Base-by-base conservation (phyloP, 2,113 vertebrate species). In the Amazona vittata region DNA sequence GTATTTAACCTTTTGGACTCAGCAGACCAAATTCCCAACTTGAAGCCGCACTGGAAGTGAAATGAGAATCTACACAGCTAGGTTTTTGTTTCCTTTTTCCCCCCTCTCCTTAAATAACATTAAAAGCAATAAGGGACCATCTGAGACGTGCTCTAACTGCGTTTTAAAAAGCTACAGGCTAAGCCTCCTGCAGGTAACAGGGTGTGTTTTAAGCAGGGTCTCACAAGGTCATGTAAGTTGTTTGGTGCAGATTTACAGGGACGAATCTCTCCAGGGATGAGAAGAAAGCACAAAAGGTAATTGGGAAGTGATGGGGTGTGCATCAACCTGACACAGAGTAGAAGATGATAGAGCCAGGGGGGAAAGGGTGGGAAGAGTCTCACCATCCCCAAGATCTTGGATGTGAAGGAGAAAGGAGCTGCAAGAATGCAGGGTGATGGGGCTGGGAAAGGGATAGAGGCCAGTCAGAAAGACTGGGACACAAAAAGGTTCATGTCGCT, bases 1-100 rank as follows among this genome's bases (percentile, higher is more conserved):
- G 81, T 86, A 76, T 93, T 97, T 94, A 78, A 94, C 92, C 81
- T 97, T 93, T 86, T 79, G 83, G 68, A 73, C 55, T 81, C 93
- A 44, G 83, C 82, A 88, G 88, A 55, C 75, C 71, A 86, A 89
- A 75, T 37, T 75, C 68, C 60, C 62, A 83, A 20, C 67, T 55
- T 3, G 8, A 69, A 80, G 59, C 41, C 2, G 0, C 47, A 28
- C 37, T 68, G 35, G 37, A 68, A 74, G 62, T 5, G 21, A 76
- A 70, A 90, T 63, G 41, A 83, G 83, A 57, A 90, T 71, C 77
- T 83, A 49, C 35, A 83, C 68, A 87, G 87, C 62, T 39, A 65
- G 50, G 41, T 78, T 81, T 83, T 64, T 86, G 39, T 78, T 75
- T 75, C 69, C 10, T 18, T 62, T 62, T 81, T 67, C 19, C 7